Evolutionary conservation across 2,113 vertebrate genomes (phyloP), one percentile per base, ranked within the genome.

Genomic region (Mobula hypostoma): DNA sequence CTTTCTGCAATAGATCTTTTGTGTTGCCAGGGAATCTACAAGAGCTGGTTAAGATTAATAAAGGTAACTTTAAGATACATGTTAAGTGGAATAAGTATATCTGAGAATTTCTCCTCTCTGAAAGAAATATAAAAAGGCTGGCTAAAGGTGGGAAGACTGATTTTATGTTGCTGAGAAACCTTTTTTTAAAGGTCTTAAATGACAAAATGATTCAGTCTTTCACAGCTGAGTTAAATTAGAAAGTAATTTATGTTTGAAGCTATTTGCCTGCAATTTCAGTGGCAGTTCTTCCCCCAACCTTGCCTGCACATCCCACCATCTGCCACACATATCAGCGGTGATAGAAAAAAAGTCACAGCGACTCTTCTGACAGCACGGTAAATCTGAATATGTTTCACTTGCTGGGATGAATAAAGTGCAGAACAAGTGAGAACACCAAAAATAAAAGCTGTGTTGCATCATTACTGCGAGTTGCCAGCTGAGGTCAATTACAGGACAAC

Each of bases 401-500:
- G 12, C 61, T 29, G 8, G 27, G 83, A 63, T 61, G 83, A 87
- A 7, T 63, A n/a, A 5, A 14, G 12, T 66, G 29, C 61, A 88
- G 85, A n/a, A 2, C 12, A 88, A 88, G 85, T 66, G 85, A 66
- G 85, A 63, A 66, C 61, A 21, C 19, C 72, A 66, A 63, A 88
- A 88, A n/a, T 63, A 88, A 88, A 88, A 88, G 85, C 14, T 66
- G 58, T 24, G 32, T 88, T 66, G 0, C 15, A n/a, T 17, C 85
- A 88, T 15, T 29, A 9, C 83, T 61, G 56, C 27, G 24, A 29
- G 29, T 87, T 88, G 14, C 85, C 29, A 88, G 58, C 85, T 32
- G 85, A 88, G 85, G 58, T 88, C 85, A 88, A 27, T 88, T 88
- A 88, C 58, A 88, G 85, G 85, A 88, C 85, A 88, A 17, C 63